Percentiles rank a stretch among this genome's conserved stretches.
These are phyloP conservation scores for Ageneiosus marmoratus DNA, from an alignment of 2,113 vertebrate species.

Conservation along the genomic window DNA sequence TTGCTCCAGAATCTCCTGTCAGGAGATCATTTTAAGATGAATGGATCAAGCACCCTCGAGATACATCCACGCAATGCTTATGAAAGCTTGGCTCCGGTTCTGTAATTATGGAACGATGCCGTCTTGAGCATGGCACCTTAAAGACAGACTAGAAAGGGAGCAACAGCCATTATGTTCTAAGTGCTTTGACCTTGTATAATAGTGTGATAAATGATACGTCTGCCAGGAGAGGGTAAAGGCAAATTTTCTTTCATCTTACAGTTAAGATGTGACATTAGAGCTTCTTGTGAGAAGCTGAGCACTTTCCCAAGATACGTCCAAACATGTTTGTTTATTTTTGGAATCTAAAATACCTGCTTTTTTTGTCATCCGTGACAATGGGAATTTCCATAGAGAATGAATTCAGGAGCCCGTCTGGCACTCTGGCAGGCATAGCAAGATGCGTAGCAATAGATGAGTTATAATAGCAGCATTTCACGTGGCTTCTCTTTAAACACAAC, in stretches of 20 bases:
- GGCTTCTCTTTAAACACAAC: slow-evolving; percentile 41
- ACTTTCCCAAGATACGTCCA: slow-evolving; percentile 62
- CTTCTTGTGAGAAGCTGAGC: slow-evolving; percentile 56
- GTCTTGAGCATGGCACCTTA: slow-evolving; percentile 55
- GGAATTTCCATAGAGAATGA: slow-evolving; percentile 66
- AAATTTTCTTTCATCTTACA: slow-evolving; percentile 69
- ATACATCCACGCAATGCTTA: slow-evolving; percentile 50
- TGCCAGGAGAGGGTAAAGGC: slow-evolving; percentile 62
- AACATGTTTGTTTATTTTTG: slow-evolving; percentile 78
- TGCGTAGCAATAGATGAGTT: slow-evolving; percentile 30
- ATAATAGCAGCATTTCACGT: slow-evolving; percentile 30
- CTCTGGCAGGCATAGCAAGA: slow-evolving; percentile 11
- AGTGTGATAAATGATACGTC: slow-evolving; percentile 68
- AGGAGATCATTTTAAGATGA: slow-evolving; percentile 36
- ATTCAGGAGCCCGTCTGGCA: slow-evolving; percentile 17
- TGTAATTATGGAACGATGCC: slow-evolving; percentile 53
- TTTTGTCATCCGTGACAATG: slow-evolving; percentile 15
- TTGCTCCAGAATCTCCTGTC: slow-evolving; percentile 35
- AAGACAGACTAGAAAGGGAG: slow-evolving; percentile 45
- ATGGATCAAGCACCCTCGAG: slow-evolving; percentile 45
- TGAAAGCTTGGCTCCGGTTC: slow-evolving; percentile 38
- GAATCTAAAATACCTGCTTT: slow-evolving; percentile 62
- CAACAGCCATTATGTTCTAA: slow-evolving; percentile 60
- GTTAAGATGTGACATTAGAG: slow-evolving; percentile 65
- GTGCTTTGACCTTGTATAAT: slow-evolving; percentile 60